These are phyloP conservation scores for Clarias magur DNA, from an alignment of 2,113 vertebrate genomes.

Conservation along the genomic window DNA sequence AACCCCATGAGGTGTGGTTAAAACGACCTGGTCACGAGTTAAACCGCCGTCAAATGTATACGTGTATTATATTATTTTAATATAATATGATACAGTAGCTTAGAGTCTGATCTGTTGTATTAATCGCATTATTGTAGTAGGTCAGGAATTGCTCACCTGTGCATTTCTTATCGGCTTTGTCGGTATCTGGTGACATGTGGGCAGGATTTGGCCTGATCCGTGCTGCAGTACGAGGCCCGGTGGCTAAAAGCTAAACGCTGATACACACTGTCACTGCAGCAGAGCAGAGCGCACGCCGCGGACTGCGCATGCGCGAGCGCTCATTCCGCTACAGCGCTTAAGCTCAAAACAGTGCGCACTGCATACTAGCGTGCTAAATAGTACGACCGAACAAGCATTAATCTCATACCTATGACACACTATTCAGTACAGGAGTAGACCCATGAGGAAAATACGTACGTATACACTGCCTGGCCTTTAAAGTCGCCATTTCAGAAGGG, in stretches of 20 bases:
- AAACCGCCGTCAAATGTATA: not conserved
- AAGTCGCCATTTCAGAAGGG: too few relatives aligned
- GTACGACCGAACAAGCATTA: not conserved
- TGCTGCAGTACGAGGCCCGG: conserved; percentile 44
- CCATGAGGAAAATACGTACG: not conserved
- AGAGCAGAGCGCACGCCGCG: not conserved
- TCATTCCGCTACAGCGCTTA: not conserved
- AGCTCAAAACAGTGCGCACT: too few relatives aligned
- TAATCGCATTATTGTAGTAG: not conserved
- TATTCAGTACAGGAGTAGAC: not conserved
- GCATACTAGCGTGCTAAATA: not conserved
- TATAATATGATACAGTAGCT: not conserved
- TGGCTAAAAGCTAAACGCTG: conserved; percentile 24
- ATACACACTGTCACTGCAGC: conserved; percentile 28
- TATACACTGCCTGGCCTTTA: too few relatives aligned
- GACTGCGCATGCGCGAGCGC: conserved; percentile 40
- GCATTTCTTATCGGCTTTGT: conserved; percentile 44
- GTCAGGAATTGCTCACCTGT: conserved; percentile 2
- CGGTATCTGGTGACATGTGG: conserved; percentile 28
- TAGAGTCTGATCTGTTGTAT: not conserved
- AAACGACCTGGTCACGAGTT: not conserved
- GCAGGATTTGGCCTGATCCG: not conserved
- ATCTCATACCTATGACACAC: not conserved
- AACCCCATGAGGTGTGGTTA: not conserved
- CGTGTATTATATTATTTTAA: not conserved